These are phyloP conservation scores for Pipra filicauda DNA, from an alignment of 2,113 vertebrate species.

Conservation along the genomic window DNA sequence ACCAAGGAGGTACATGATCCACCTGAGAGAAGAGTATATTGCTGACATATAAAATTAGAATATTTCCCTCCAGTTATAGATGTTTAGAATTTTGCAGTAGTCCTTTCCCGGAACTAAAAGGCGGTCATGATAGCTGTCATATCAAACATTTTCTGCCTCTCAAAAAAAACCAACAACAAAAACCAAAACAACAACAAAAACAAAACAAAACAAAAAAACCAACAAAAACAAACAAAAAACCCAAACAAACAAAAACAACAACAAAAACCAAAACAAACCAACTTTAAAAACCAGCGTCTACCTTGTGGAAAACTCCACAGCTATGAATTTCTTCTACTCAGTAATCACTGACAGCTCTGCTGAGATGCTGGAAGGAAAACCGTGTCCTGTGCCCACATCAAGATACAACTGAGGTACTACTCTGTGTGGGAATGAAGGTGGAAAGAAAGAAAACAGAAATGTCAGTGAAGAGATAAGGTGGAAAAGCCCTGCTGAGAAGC, in stretches of 20 bases:
- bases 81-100: not conserved
- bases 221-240: no score
- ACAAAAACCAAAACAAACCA: not conserved
- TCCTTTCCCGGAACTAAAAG: not conserved
- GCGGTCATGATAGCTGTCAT: not conserved
- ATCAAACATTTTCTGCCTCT: not conserved
- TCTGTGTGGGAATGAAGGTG: not conserved
- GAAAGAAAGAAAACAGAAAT: conserved; percentile 4
- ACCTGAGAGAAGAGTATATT: not conserved
- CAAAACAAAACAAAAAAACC: no score
- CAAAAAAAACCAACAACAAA: not conserved
- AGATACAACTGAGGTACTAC: not conserved
- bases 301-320: not conserved
- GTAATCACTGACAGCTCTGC: not conserved
- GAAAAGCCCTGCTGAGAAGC: not conserved
- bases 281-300: not conserved
- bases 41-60: not conserved
- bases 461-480: not conserved
- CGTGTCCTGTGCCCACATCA: not conserved
- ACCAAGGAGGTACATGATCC: not conserved
- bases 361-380: not conserved
- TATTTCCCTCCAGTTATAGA: not conserved
- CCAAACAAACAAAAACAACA: not conserved
- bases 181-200: no score
- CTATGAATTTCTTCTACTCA: not conserved